Base-by-base conservation (phyloP, 2,888 invertebrate genomes). In the Bedellia somnulentella region DNA sequence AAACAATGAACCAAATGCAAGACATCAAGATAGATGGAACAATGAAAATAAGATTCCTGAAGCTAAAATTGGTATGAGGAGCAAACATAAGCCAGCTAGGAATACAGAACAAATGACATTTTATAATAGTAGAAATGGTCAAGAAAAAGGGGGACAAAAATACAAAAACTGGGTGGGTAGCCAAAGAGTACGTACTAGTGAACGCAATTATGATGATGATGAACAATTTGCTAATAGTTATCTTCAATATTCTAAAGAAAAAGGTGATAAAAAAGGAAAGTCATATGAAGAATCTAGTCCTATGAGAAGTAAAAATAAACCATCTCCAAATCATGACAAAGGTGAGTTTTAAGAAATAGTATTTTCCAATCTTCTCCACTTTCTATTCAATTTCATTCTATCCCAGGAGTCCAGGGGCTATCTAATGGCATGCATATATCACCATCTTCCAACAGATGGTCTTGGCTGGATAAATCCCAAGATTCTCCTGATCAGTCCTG, bases 221-320 rank as follows among this genome's bases (percentile, higher is more conserved):
- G 73, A 70, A 35, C 63, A 70, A 31, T 71, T 52, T 56, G 71
- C 70, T 12, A 68, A 55, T 38, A 54, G 43, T 15, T 75, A 71
- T 40, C 35, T 53, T 13, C 51, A 57, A 18, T 46, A 48, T 18
- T 57, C 41, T 37, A 58, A 63, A 17, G 61, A 64, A 5, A 58
- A 21, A 21, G 30, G 9, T 14, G 30, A 36, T 18, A 27, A 22
- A 26, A 9, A 9, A 14, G 13, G 32, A 8, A 32, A 10, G 11
- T 21, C 16, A 8, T 18, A 24, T 18, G 13, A 4, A 24, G 6
- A n/a, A 14, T 11, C 33, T 28, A 27, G 33, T 35, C 37, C 18
- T 24, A 26, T 15, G 37, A 37, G 4, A 24, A 28, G 29, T 22
- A 32, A 12, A 12, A 30, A 23, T 22, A 40, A 14, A 12, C 17